Base-by-base conservation (phyloP, 2,797 vertebrate genomes). In the Streptopelia turtur region DNA sequence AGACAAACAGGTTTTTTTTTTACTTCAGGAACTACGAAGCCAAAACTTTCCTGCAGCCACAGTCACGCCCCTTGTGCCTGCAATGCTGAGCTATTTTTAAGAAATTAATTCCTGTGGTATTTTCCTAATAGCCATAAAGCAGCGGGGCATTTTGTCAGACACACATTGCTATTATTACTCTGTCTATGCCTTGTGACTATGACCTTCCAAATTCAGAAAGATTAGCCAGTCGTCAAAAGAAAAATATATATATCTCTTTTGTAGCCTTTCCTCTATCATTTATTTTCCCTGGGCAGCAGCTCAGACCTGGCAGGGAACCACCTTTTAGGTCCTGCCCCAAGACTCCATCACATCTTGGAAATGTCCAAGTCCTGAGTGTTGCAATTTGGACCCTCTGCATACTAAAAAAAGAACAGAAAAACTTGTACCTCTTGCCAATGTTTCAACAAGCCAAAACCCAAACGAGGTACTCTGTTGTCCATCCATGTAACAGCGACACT, bases 161-260 rank as follows among this genome's bases (percentile, higher is more conserved):
- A 64, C 68, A 31, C 21, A 10, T 33, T 77, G 78, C 91, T 97
- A 87, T 96, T 97, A 93, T 96, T 93, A 93, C 49, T 86, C 70
- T 7, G 9, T 60, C 60, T 81, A 16, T 49, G 33, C 92, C 95
- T 90, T 37, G 13, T 94, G 81, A 89, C 69, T 80, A 23, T 72
- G 82, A 61, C 77, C 91, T 91, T 95, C 71, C 75, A 95, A 79
- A 97, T 84, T 88, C 93, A 93, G 88, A 92, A 52, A 96, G 94
- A 97, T 96, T 96, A 96, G 88, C 88, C 94, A 96, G 74, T 83
- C 96, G 96, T 95, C 89, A 76, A 87, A 90, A 72, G 22, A 7
- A 65, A 61, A 82, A 25, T 30, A 17, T 49, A 41, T n/a, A 72
- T 71, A 57, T 21, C 52, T 33, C 94, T 82, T 80, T 70, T 91